Conservation (phyloP, 2,113 vertebrate species). For the Chamaea fasciata region DNA sequence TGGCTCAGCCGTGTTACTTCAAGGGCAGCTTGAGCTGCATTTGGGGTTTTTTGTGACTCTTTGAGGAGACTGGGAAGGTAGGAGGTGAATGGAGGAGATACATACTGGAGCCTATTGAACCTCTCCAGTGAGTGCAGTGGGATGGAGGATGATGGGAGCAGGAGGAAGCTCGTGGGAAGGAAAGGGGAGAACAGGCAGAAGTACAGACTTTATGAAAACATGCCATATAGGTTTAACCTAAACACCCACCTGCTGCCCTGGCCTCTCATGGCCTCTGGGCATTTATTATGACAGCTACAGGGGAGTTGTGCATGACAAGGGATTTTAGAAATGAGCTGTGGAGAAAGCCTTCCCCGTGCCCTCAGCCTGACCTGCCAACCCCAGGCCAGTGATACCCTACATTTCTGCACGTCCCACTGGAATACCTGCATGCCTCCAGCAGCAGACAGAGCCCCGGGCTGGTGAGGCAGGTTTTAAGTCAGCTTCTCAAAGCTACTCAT, state of each 20-base stretch:
- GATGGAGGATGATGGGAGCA: not conserved
- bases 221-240: not conserved
- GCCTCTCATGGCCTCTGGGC: not conserved
- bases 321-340: not conserved
- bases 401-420: constrained; percentile 29
- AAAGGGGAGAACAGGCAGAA: not conserved
- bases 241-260: not conserved
- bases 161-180: not conserved
- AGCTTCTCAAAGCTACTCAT: not conserved
- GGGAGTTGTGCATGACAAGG: not conserved
- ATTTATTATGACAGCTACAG: not conserved
- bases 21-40: not conserved
- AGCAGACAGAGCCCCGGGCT: not conserved
- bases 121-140: not conserved
- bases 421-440: constrained; percentile 24
- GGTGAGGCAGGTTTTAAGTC: not conserved
- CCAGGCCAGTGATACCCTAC: not conserved
- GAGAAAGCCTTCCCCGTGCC: not conserved
- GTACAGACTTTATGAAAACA: not conserved
- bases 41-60: not conserved
- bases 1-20: not conserved
- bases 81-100: not conserved
- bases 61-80: not conserved
- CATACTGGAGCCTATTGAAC: not conserved
- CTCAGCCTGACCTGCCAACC: constrained; percentile 5